A percentile compares a stretch with the other conserved stretches of the same genome.
phyloP scores from a whole-genome alignment of 2,888 invertebrate species.

The Hyposoter didymator region DNA sequence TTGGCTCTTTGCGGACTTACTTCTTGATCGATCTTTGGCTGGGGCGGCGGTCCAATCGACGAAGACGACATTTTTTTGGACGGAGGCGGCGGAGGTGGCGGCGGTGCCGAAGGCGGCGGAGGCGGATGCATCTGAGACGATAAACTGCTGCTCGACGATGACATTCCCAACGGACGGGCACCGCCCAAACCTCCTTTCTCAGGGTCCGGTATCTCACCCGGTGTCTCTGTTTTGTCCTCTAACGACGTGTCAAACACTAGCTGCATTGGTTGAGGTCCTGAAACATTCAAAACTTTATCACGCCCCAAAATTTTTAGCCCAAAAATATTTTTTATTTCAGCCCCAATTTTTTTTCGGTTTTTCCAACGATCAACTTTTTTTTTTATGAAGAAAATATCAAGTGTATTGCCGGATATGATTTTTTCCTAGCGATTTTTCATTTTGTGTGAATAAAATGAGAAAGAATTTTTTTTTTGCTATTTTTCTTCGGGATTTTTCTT shows the following conservation, averaged over 20 bases:
- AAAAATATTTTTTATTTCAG: too few species aligned
- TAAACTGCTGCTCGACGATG: slow-evolving; percentile 83
- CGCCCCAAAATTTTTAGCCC: too few species aligned
- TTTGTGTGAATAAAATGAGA: too few species aligned
- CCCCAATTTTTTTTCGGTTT: too few species aligned
- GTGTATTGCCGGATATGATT: too few species aligned
- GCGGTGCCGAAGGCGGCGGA: slow-evolving; percentile 85
- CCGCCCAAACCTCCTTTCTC: slow-evolving; percentile 92
- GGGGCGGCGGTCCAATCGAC: slow-evolving; percentile 87
- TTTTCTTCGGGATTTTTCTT: too few species aligned
- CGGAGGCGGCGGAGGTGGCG: slow-evolving; percentile 84
- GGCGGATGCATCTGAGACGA: slow-evolving; percentile 84
- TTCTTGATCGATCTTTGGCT: slow-evolving; percentile 87
- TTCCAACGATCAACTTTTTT: too few species aligned
- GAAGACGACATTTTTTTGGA: slow-evolving; percentile 85
- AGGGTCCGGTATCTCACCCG: slow-evolving; percentile 91
- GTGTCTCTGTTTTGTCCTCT: slow-evolving; percentile 89
- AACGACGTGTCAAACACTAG: slow-evolving; percentile 85
- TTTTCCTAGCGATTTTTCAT: too few species aligned
- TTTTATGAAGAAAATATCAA: too few species aligned
- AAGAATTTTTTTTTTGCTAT: too few species aligned
- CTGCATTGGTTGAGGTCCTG: slow-evolving; percentile 86
- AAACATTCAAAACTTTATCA: neutral
- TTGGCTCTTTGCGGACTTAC: slow-evolving; percentile 81
- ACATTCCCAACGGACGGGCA: slow-evolving; percentile 90